Evolutionary conservation across 2,888 invertebrate genomes (phyloP).

Genomic region (Myopa testacea): DNA sequence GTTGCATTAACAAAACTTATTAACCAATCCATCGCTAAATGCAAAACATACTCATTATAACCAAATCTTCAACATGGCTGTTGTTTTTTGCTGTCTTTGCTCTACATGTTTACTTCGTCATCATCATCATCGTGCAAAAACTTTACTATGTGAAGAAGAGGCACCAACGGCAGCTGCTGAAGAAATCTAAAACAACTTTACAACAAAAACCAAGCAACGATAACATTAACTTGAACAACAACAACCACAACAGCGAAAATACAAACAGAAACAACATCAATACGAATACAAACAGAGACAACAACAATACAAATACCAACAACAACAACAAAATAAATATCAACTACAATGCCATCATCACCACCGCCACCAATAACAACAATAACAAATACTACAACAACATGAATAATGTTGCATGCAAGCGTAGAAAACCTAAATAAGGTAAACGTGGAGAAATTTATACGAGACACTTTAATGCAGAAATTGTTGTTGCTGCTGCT

Average conservation of each 20-base stretch:
- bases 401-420: background rate
- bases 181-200: background rate
- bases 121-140: conserved; percentile 15
- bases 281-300: background rate
- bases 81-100: background rate
- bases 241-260: background rate
- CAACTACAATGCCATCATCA: conserved; percentile 6
- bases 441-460: conserved; percentile 24
- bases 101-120: background rate
- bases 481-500: conserved; percentile 9
- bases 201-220: background rate
- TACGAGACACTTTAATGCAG: background rate
- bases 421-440: conserved; percentile 5
- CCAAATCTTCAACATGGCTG: background rate
- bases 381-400: conserved; percentile 8
- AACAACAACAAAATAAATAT: background rate
- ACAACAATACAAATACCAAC: background rate
- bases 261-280: background rate
- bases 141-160: conserved; percentile 1
- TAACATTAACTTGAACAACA: conserved; percentile 6
- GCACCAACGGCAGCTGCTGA: background rate
- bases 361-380: background rate
- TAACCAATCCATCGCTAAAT: too few relatives aligned
- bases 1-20: too few relatives aligned
- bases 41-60: background rate